These are phyloP conservation scores for Astur gentilis DNA, from an alignment of 2,113 vertebrate species.

Conservation along the genomic window DNA sequence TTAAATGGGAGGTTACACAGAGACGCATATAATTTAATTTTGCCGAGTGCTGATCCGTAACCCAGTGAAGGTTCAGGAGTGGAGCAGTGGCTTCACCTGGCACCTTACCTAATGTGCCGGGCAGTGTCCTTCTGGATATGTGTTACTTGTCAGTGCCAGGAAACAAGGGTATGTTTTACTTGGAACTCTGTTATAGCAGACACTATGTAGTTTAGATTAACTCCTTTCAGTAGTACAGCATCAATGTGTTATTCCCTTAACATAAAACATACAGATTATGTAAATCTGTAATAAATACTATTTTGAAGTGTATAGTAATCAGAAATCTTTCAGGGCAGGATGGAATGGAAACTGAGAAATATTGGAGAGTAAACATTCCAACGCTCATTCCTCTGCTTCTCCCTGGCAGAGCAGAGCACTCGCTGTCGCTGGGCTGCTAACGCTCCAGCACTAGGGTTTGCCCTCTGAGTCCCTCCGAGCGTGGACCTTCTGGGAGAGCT, in stretches of 20 bases:
- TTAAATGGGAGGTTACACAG: not conserved
- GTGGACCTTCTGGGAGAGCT: not conserved
- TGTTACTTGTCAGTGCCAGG: slow-evolving; percentile 14
- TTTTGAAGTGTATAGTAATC: slow-evolving; percentile 69
- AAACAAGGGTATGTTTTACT: slow-evolving; percentile 18
- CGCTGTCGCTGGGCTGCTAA: not conserved
- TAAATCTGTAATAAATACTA: slow-evolving; percentile 70
- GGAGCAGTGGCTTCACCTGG: not conserved
- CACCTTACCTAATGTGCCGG: not conserved
- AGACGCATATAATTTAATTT: not conserved
- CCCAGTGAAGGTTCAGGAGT: not conserved
- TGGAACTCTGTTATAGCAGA: slow-evolving; percentile 32
- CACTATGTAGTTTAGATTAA: slow-evolving; percentile 47
- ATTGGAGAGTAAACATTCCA: slow-evolving; percentile 60
- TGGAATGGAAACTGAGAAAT: slow-evolving; percentile 61
- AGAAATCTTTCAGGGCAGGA: slow-evolving; percentile 69
- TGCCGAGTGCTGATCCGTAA: not conserved
- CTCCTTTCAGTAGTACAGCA: slow-evolving; percentile 48
- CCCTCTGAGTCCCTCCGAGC: not conserved
- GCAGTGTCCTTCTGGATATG: slow-evolving; percentile 24
- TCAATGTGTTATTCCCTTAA: slow-evolving; percentile 61
- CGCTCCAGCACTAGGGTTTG: not conserved
- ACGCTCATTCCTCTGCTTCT: slow-evolving; percentile 61
- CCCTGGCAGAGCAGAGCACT: not conserved
- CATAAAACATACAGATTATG: slow-evolving; percentile 61